Base-by-base conservation (phyloP, 1,140 invertebrate genomes). In the Dinoponera quadriceps region DNA sequence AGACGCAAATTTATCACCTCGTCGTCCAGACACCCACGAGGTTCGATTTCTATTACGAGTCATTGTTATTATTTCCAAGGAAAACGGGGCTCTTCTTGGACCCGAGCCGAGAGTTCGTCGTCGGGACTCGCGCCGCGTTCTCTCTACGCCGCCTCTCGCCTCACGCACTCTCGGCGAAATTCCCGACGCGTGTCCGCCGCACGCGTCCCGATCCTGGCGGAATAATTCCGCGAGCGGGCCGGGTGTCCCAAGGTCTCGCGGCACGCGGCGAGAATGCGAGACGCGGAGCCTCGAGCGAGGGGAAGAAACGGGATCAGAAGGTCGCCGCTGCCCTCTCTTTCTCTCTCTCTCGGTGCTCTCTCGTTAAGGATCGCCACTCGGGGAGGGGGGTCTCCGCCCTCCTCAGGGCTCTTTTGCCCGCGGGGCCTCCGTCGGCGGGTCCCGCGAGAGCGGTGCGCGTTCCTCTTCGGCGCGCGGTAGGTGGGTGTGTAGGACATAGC, bases 401-500 rank as follows among this genome's bases (percentile, higher is more conserved):
- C 44, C 60, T 18, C n/a, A 20, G 11, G 51, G 51, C 38, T 22
- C 33, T 29, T 33, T 49, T 51, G 38, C 20, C 48, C 18, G 2
- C 22, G 18, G 51, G n/a, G 16, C 49, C 3, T 2, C 49, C 60
- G 60, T 51, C 55, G 74, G 78, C 86, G 60, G 60, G 83, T 86
- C 85, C 54, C 66, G 77, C 63, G 73, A 55, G 60, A 82, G 86
- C 60, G 82, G 59, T 62, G 75, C 55, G 59, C 80, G 75, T 85
- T 85, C 69, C 54, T 82, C 33, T 33, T 48, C 60, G 83, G 72
- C 48, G 77, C 84, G 66, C 75, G 72, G 68, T 88, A 88, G 86
- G 84, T 87, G 85, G 88, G 88, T 88, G 86, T 90, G 89, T 90
- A 86, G 88, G 84, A 90, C 85, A 88, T 90, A 86, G 89, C 89